Evolutionary conservation across 2,888 invertebrate species (phyloP).

Genomic region (Amphipoea lucens): DNA sequence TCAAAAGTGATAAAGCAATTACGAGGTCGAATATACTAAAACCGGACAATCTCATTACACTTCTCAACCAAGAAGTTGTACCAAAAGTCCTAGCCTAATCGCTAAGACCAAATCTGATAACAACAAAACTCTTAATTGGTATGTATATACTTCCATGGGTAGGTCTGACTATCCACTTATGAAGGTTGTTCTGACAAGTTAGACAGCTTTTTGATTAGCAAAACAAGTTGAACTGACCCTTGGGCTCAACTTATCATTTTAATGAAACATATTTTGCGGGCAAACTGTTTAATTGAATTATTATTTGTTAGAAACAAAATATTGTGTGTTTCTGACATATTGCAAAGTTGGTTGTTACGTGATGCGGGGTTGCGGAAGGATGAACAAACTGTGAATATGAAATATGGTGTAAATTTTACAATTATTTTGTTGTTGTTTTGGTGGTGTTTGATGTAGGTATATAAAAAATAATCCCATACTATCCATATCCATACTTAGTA

Average conservation of each 20-base stretch:
- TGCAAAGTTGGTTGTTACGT: slow-evolving; percentile 32
- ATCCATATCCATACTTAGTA: too few relatives aligned
- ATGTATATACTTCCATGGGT: neutral
- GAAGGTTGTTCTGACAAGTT: slow-evolving; percentile 35
- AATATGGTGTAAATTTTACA: slow-evolving; percentile 10
- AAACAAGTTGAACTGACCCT: slow-evolving; percentile 39
- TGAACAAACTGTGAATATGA: neutral
- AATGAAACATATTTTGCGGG: slow-evolving; percentile 56
- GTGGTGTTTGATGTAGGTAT: too few relatives aligned
- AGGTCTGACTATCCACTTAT: slow-evolving; percentile 26
- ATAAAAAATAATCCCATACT: too few relatives aligned
- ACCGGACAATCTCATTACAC: neutral
- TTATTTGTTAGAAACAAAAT: slow-evolving; percentile 55
- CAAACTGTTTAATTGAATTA: slow-evolving; percentile 55
- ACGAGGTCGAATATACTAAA: neutral
- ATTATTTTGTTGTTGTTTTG: slow-evolving; percentile 24
- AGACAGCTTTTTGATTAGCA: slow-evolving; percentile 52
- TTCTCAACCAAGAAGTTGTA: neutral
- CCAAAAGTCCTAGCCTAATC: neutral
- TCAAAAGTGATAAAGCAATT: neutral
- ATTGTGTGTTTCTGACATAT: slow-evolving; percentile 58
- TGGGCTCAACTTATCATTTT: slow-evolving; percentile 44
- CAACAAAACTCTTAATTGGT: neutral
- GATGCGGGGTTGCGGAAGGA: slow-evolving; percentile 30
- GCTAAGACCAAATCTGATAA: neutral